Evolutionary conservation across 2,888 invertebrate species (phyloP).

Genomic region (Sphaerophoria rueppellii): DNA sequence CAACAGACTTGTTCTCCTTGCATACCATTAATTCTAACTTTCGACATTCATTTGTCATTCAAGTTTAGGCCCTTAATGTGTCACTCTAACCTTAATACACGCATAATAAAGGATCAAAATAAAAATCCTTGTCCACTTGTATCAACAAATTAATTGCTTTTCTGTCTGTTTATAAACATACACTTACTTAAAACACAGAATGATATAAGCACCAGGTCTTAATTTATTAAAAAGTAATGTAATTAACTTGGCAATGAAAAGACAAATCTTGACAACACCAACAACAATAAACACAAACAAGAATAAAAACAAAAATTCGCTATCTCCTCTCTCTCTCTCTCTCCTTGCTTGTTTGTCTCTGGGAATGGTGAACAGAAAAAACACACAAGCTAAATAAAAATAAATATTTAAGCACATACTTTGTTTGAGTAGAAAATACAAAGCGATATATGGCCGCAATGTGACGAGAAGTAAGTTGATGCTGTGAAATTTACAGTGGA

Average conservation of each 20-base stretch:
- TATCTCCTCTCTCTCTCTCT: background rate
- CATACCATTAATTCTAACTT: conserved; percentile 12
- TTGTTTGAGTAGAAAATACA: conserved; percentile 23
- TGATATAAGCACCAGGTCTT: background rate
- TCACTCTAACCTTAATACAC: conserved; percentile 1
- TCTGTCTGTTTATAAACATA: background rate
- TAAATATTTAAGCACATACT: conserved; percentile 30
- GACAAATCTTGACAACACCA: conserved; percentile 5
- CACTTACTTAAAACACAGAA: background rate
- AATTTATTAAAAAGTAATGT: conserved; percentile 23
- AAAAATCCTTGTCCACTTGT: conserved; percentile 7
- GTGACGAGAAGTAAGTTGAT: background rate
- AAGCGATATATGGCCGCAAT: conserved; percentile 8
- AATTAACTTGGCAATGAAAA: conserved; percentile 29
- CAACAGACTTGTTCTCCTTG: conserved; percentile 4
- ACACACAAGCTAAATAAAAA: conserved; percentile 7
- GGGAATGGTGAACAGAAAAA: background rate
- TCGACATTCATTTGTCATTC: background rate
- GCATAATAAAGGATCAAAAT: background rate
- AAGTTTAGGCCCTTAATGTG: background rate
- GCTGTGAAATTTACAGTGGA: background rate
- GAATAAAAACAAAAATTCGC: conserved; percentile 9
- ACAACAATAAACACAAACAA: background rate
- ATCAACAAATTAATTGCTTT: conserved; percentile 19
- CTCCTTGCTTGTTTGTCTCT: background rate